Evolutionary conservation across 2,113 vertebrate genomes (phyloP), one percentile per base, ranked within the genome.

Genomic region (Taurulus bubalis): DNA sequence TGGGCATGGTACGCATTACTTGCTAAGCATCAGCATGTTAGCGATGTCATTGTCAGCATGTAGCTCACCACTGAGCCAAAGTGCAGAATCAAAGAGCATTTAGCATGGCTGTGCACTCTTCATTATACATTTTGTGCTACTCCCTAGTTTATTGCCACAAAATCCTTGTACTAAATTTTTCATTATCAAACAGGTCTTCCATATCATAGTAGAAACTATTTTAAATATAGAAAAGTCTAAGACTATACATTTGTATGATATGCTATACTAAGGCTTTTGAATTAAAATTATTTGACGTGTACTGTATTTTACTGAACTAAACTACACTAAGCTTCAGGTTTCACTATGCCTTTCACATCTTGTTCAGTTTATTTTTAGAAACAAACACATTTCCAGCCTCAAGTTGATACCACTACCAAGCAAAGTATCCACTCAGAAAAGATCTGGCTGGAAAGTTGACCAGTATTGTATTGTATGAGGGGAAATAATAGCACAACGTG

Each of bases 351-450:
- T 81, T 47, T 53, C 4, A 20, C 26, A 11, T 66, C 32, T 67
- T 59, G 8, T 59, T 79, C 2, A 34, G 70, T 42, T 75, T 82
- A 22, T 62, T 84, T 73, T 70, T 56, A 69, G 60, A 69, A 71
- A 32, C 26, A 2, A 22, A 42, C 38, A 28, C 3, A 6, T 71
- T 68, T 70, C 26, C 68, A 69, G 36, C 71, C 28, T 73, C 11
- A 75, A 55, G 30, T 55, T 82, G 12, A 26, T 32, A 62, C 40
- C 55, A 42, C 60, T 51, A 32, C 30, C 66, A 22, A 62, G 28
- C 69, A 9, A 71, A 74, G 68, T 83, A 30, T 80, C 75, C 56
- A 16, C 82, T 82, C 55, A 66, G 40, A 42, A 63, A 86, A 70
- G 8, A 83, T 65, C 24, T 45, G 20, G 59, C 78, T 79, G 40